Evolutionary conservation across 2,888 invertebrate genomes (phyloP).

Genomic region (Altica lythri): DNA sequence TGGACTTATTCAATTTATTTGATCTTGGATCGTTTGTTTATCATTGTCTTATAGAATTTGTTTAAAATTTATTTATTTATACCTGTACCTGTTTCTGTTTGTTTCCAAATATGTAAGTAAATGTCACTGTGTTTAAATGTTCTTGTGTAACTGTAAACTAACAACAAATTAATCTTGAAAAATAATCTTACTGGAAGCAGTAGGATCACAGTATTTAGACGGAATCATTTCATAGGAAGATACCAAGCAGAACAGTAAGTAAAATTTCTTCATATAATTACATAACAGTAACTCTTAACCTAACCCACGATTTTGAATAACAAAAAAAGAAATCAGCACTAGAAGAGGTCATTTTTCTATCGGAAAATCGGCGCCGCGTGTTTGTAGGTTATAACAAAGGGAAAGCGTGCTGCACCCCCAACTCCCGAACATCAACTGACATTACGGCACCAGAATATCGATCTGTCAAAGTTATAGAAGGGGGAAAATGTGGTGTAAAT

Average conservation of each 20-base stretch:
- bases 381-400: constrained; percentile 45
- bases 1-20: too few relatives aligned
- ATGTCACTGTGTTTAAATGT: too few relatives aligned
- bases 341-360: constrained; percentile 16
- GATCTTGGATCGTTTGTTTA: too few relatives aligned
- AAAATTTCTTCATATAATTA: constrained; percentile 18
- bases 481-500: too few relatives aligned
- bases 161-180: constrained; percentile 36
- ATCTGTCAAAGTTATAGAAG: constrained; percentile 39
- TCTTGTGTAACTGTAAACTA: too few relatives aligned
- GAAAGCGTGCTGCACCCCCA: constrained; percentile 46
- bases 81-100: too few relatives aligned
- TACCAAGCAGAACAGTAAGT: constrained; percentile 8
- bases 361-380: constrained; percentile 32
- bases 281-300: constrained; percentile 24
- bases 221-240: constrained; percentile 50
- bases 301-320: constrained; percentile 12
- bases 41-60: too few relatives aligned
- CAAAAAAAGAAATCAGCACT: constrained; percentile 14
- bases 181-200: constrained; percentile 50
- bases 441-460: constrained; percentile 45
- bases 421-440: constrained; percentile 52
- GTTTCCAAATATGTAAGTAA: too few relatives aligned
- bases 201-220: constrained; percentile 55
- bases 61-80: too few relatives aligned